These are phyloP conservation scores for Torymus aiolomorphi DNA, from an alignment of 2,888 invertebrate genomes.

Conservation along the genomic window DNA sequence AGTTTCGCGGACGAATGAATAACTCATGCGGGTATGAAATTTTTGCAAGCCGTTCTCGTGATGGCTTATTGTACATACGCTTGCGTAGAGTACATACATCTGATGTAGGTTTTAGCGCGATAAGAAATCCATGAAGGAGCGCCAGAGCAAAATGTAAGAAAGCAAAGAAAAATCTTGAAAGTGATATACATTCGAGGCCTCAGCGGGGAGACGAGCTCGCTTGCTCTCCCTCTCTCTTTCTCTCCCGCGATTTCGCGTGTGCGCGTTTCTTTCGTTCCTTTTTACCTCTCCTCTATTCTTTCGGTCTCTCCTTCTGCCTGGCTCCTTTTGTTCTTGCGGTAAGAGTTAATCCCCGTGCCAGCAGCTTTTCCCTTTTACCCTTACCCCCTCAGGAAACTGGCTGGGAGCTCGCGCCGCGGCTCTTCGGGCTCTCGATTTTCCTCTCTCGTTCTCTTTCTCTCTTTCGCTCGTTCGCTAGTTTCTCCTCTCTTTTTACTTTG, in stretches of 20 bases:
- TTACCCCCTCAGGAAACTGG: slow-evolving; percentile 60
- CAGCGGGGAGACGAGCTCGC: slow-evolving; percentile 6
- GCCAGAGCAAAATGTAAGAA: slow-evolving; percentile 13
- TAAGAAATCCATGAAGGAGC: slow-evolving; percentile 13
- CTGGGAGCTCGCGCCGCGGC: slow-evolving; percentile 62
- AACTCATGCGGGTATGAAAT: not conserved
- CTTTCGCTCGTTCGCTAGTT: slow-evolving; percentile 7
- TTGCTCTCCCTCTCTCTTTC: not conserved
- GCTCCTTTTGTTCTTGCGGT: slow-evolving; percentile 66
- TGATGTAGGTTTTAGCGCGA: not conserved
- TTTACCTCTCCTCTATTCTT: not conserved
- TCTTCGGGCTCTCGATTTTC: slow-evolving; percentile 28
- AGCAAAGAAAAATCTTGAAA: slow-evolving; percentile 35
- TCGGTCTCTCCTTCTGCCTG: slow-evolving; percentile 13
- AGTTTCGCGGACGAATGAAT: not conserved
- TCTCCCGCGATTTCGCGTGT: not conserved
- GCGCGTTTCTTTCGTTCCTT: slow-evolving; percentile 1
- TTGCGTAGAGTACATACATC: too few species aligned
- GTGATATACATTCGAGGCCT: slow-evolving; percentile 20
- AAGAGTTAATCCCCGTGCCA: slow-evolving; percentile 69
- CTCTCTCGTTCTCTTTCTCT: not conserved
- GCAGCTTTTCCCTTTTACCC: slow-evolving; percentile 63
- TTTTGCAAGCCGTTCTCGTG: not conserved
- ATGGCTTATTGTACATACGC: not conserved
- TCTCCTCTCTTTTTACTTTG: not conserved